Conservation (phyloP, 1,140 invertebrate species). For the Nasonia longicornis region DNA sequence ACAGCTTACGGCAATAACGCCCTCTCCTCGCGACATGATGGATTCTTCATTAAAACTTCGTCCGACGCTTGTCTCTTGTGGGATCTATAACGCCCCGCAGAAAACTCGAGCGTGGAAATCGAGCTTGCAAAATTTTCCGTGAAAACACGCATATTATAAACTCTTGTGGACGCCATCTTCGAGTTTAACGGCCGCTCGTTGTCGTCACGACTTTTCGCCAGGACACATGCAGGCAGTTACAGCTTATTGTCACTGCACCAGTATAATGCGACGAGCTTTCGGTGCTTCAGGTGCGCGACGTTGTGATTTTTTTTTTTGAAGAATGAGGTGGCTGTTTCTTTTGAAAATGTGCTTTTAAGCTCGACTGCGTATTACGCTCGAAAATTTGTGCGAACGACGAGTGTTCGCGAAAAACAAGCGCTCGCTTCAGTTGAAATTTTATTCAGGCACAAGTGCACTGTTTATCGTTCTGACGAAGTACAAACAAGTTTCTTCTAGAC, state of each 20-base stretch:
- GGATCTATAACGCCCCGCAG: slow-evolving; percentile 30
- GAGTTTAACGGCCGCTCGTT: slow-evolving; percentile 13
- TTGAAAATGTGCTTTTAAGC: background rate
- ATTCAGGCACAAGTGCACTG: slow-evolving; percentile 11
- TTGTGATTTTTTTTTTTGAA: background rate
- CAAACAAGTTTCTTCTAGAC: slow-evolving; percentile 28
- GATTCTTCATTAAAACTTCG: slow-evolving; percentile 48
- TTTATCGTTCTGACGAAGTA: slow-evolving; percentile 29
- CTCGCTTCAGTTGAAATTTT: slow-evolving; percentile 9
- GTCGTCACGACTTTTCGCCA: slow-evolving; percentile 20
- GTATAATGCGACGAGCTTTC: background rate
- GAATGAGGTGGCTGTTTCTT: background rate
- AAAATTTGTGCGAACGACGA: background rate
- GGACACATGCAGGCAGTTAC: background rate
- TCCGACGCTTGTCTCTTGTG: background rate
- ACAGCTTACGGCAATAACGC: background rate
- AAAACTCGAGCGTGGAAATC: slow-evolving; percentile 3
- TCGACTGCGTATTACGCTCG: background rate
- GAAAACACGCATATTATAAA: slow-evolving; percentile 19
- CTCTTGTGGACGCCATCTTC: background rate
- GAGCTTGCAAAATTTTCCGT: slow-evolving; percentile 18
- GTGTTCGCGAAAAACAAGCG: background rate
- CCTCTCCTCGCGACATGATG: slow-evolving; percentile 28
- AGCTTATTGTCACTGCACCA: background rate
- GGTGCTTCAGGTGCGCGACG: background rate